phyloP scores from a whole-genome alignment of 2,888 invertebrate genomes.

The Idaea straminata region DNA sequence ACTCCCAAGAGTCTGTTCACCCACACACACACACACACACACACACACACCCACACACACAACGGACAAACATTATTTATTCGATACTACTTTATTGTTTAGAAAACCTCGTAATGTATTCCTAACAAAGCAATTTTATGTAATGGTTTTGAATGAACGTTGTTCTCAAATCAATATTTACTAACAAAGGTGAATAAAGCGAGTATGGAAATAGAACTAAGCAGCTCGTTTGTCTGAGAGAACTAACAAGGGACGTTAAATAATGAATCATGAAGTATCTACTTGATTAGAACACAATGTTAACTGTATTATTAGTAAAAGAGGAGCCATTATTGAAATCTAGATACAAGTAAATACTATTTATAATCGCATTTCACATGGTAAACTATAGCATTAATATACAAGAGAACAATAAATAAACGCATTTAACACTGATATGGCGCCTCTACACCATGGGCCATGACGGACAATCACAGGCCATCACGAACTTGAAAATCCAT shows the following conservation, averaged over 20 bases:
- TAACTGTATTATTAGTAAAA: not conserved
- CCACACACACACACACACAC: not conserved
- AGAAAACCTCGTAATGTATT: not conserved
- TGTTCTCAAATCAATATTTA: constrained; percentile 19
- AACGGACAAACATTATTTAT: not conserved
- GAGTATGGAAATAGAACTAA: constrained; percentile 28
- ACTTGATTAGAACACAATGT: constrained; percentile 35
- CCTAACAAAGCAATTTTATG: constrained; percentile 12
- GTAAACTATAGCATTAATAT: too few relatives aligned
- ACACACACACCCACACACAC: not conserved
- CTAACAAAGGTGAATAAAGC: constrained; percentile 18
- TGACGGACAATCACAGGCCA: too few relatives aligned
- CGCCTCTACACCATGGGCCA: too few relatives aligned
- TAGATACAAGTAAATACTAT: not conserved
- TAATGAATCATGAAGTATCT: constrained; percentile 30
- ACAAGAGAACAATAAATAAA: too few relatives aligned
- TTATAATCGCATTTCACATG: too few relatives aligned
- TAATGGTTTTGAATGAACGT: constrained; percentile 10
- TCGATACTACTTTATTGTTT: not conserved
- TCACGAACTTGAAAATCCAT: too few relatives aligned
- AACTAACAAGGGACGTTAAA: constrained; percentile 25
- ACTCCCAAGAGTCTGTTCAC: constrained; percentile 2
- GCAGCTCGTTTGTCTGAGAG: constrained; percentile 32
- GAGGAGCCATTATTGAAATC: not conserved
- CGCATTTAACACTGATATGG: too few relatives aligned